Evolutionary conservation across 2,888 invertebrate species (phyloP).

Genomic region (Orthosia gothica): DNA sequence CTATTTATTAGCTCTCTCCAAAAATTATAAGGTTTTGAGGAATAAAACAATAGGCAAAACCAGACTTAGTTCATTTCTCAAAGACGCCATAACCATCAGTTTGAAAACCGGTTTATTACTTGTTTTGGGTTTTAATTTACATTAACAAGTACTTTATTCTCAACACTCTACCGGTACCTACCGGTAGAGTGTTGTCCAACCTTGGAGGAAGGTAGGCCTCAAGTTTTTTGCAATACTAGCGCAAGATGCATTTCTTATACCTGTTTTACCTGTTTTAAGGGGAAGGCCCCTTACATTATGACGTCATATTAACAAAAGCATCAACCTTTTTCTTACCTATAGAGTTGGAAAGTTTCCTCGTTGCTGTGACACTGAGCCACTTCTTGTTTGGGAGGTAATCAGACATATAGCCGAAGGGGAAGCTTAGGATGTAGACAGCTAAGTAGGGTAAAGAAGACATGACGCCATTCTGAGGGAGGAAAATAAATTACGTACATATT

Average conservation of each 20-base stretch:
- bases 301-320: neutral
- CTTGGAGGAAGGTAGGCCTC: too few species aligned
- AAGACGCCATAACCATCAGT: too few species aligned
- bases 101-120: constrained; percentile 6
- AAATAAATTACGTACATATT: too few species aligned
- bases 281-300: neutral
- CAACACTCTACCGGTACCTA: constrained; percentile 4
- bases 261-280: constrained; percentile 4
- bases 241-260: neutral
- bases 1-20: too few species aligned
- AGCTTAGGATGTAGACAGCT: constrained; percentile 92
- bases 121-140: constrained; percentile 5
- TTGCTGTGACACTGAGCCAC: constrained; percentile 84
- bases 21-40: too few species aligned
- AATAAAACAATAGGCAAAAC: neutral
- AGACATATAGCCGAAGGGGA: constrained; percentile 81
- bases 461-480: constrained; percentile 90
- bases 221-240: neutral
- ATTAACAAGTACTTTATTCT: constrained; percentile 14
- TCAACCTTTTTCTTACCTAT: constrained; percentile 69
- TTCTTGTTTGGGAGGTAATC: constrained; percentile 90
- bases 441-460: constrained; percentile 94
- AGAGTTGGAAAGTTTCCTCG: constrained; percentile 80
- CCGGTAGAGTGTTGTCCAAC: too few species aligned
- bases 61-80: neutral